Evolutionary conservation across 1,140 invertebrate species (phyloP), one percentile per base, ranked within the genome.

Genomic region (Saccostrea echinata): DNA sequence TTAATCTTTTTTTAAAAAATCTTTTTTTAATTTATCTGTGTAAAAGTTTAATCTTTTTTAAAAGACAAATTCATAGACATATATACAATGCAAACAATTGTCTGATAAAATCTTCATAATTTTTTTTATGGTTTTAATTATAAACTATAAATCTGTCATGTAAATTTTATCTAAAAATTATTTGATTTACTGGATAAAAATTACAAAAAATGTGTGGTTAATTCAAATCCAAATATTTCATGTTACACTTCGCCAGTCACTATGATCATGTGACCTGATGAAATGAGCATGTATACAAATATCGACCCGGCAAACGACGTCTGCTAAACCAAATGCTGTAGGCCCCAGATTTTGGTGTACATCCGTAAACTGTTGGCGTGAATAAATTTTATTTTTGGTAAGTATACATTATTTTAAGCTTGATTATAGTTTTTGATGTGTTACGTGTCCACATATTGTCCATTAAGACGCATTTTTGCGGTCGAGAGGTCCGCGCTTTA

Each of bases 231-330:
- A 43, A 43, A 43, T 43, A 43, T 43, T 43, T 43, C 43, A 43
- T 43, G 43, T 43, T 43, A 43, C 43, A 43, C 43, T 43, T 43
- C 43, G 43, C 43, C 43, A 43, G 43, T 43, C 9, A 43, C 43
- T 43, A 11, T 30, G 68, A 76, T 76, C 68, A 76, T 76, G 68
- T 76, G 68, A 76, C 68, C 27, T 12, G 27, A 24, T 76, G 68
- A 76, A 76, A 76, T 76, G 68, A 76, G 27, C 68, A 76, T 76
- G 68, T 76, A 76, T 33, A 76, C 68, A 76, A 76, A 33, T 76
- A 76, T 76, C 68, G 68, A 76, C 68, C 68, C 30, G 68, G 12
- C 30, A 33, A 76, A 76, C 68, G 30, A 33, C 68, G 68, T 76
- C 68, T 76, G 68, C 68, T 76, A 76, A 76, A 76, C 24, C 30